Evolutionary conservation across 2,113 vertebrate genomes (phyloP), one percentile per base, ranked within the genome.

Genomic region (Crotalus helleri): DNA sequence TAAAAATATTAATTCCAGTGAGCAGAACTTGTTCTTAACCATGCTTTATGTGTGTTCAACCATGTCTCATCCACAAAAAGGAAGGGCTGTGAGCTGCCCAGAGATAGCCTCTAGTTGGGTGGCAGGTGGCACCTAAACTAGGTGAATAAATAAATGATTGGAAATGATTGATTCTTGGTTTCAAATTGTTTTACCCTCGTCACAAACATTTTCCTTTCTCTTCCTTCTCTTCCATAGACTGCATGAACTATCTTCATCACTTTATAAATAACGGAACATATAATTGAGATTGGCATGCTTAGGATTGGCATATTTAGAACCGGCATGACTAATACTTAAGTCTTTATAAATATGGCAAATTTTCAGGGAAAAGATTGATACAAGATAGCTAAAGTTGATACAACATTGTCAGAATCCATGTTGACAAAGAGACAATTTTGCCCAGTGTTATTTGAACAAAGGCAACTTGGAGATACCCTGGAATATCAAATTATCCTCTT

Each of bases 171-270:
- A 21, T 81, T 81, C 17, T 39, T 81, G 74, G 6, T 44, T 44
- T 21, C 17, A 21, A 81, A 44, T 44, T 81, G 74, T 44, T 44
- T 44, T 44, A 81, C 33, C 7, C 15, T 81, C 17, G 44, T 81
- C 39, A 81, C 33, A 39, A 39, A 44, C 33, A 81, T 21, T 81
- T 81, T 44, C 74, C 19, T 81, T 81, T 81, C 74, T 81, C 74
- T 10, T 44, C 33, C 74, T 39, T 81, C 3, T 39, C 69, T 44
- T 44, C 17, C 17, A 81, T 21, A 9, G 74, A 81, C 17, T 21
- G 74, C 33, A 44, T 81, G 74, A 44, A 44, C 39, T 81, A 17
- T 85, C 87, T 39, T 95, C 91, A 95, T 53, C n/a, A 53, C 21
- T 57, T 59, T 86, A 59, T 46, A 59, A 86, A 58, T 29, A n/a